Evolutionary conservation across 2,113 vertebrate species (phyloP).

Genomic region (Capreolus pygargus): DNA sequence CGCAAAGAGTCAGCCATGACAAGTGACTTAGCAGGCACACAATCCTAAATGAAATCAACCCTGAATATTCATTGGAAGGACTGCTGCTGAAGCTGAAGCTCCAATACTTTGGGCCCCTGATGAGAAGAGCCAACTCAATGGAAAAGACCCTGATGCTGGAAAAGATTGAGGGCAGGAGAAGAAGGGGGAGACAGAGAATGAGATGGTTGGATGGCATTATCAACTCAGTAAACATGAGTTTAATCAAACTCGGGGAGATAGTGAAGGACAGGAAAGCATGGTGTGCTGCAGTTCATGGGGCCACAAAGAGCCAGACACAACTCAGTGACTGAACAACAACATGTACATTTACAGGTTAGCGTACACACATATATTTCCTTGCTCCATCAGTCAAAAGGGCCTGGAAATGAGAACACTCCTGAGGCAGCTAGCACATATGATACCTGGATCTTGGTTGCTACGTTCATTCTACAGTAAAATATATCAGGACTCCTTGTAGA

Average conservation of each 20-base stretch:
- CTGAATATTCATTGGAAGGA: neutral
- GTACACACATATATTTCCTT: neutral
- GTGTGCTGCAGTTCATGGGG: neutral
- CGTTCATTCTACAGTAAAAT: too few species aligned
- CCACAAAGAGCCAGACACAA: neutral
- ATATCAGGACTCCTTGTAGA: neutral
- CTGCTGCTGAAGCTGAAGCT: neutral
- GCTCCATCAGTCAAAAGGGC: too few species aligned
- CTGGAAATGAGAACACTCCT: neutral
- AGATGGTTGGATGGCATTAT: neutral
- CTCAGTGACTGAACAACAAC: neutral
- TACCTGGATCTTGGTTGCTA: neutral
- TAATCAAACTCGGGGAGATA: neutral
- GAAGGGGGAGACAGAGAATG: neutral
- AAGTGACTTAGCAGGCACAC: neutral
- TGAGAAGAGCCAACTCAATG: neutral
- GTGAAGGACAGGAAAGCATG: neutral
- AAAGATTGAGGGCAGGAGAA: neutral
- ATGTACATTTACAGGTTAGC: neutral
- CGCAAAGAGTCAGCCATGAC: neutral
- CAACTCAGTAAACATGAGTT: neutral
- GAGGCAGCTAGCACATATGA: accelerated
- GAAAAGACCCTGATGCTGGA: neutral
- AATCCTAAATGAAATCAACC: neutral
- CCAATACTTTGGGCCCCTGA: neutral